Percentiles rank a stretch among this genome's conserved stretches.
Conservation (phyloP, 2,797 vertebrate species). For the Myotis planiceps region DNA sequence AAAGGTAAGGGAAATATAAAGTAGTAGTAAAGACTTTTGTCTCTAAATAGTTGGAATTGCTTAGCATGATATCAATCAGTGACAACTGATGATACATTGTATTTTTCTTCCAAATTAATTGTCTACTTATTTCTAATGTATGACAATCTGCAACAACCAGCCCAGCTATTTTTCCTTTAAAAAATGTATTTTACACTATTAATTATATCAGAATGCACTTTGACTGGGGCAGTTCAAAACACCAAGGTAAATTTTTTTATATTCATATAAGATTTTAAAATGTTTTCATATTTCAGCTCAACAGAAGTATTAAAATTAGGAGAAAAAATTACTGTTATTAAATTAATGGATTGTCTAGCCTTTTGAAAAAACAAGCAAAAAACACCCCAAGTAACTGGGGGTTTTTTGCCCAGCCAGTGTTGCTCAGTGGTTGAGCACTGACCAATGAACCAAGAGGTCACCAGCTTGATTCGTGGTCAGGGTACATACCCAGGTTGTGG, state of each 20-base stretch:
- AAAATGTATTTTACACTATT: not conserved
- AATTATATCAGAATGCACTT: slow-evolving; percentile 32
- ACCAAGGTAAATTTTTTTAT: not conserved
- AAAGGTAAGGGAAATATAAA: not conserved
- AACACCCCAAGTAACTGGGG: too few relatives aligned
- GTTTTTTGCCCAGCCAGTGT: too few relatives aligned
- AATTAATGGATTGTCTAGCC: too few relatives aligned
- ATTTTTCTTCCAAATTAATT: slow-evolving; percentile 36
- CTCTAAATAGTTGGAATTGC: not conserved
- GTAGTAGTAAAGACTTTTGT: not conserved
- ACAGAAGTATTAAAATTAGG: too few relatives aligned
- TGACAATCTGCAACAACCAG: not conserved
- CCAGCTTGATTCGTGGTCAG: too few relatives aligned
- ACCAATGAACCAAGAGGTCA: too few relatives aligned
- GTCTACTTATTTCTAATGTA: not conserved
- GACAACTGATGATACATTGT: slow-evolving; percentile 4
- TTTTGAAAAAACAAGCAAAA: too few relatives aligned
- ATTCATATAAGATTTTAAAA: too few relatives aligned
- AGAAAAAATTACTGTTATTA: too few relatives aligned
- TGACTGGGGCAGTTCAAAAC: slow-evolving; percentile 1
- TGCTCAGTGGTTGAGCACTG: too few relatives aligned
- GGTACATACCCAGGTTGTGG: too few relatives aligned
- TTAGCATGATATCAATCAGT: not conserved
- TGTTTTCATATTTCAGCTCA: too few relatives aligned
- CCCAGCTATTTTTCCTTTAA: not conserved